phyloP scores from a whole-genome alignment of 2,888 invertebrate species.

The Tipula vernalis region DNA sequence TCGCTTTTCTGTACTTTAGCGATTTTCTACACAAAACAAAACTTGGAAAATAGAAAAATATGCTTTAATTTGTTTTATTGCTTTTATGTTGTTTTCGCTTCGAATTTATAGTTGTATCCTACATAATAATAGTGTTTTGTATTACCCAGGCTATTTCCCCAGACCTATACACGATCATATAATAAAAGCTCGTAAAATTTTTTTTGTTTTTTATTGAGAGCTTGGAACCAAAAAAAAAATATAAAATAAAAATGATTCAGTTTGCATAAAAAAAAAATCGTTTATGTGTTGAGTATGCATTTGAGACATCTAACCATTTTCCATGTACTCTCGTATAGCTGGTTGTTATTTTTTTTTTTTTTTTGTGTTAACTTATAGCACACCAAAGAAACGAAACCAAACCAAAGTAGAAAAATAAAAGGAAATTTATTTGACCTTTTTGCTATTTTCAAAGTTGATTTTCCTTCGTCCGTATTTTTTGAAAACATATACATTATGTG shows the following conservation, averaged over 20 bases:
- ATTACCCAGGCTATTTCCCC: background rate
- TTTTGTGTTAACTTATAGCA: background rate
- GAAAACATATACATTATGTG: background rate
- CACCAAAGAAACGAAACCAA: background rate
- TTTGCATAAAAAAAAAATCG: background rate
- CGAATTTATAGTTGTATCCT: background rate
- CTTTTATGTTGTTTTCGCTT: background rate
- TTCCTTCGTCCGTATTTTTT: background rate
- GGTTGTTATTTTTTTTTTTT: background rate
- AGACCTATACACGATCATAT: background rate
- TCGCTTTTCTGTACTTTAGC: background rate
- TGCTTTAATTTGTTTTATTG: background rate
- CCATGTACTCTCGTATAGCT: background rate
- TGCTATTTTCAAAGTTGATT: background rate
- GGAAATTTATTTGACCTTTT: slow-evolving; percentile 4
- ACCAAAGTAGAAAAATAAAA: background rate
- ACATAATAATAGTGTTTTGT: background rate
- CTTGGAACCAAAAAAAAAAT: background rate
- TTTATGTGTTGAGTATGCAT: background rate
- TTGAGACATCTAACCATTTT: background rate
- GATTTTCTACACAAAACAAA: background rate
- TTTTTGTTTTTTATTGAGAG: background rate
- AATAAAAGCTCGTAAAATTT: background rate
- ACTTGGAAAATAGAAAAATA: background rate
- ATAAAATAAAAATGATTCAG: background rate